Percentiles rank a stretch among this genome's conserved stretches.
Conservation (phyloP, 2,113 vertebrate species). For the Psophia crepitans region DNA sequence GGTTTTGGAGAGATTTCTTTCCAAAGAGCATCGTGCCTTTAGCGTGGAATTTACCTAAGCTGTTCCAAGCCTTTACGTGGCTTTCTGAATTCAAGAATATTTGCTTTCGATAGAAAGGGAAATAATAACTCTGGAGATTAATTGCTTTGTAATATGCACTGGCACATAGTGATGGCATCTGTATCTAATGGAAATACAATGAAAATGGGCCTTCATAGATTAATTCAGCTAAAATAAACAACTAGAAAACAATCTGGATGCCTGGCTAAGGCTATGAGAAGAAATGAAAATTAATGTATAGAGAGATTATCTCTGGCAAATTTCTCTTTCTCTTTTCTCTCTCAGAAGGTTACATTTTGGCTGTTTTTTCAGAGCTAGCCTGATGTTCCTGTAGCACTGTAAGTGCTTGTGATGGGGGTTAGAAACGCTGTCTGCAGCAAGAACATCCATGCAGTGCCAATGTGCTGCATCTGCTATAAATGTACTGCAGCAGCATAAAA, state of each 20-base stretch:
- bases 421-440: neutral
- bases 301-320: neutral
- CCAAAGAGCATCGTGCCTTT: neutral
- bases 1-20: neutral
- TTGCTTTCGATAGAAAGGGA: neutral
- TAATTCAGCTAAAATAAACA: slow-evolving; percentile 31
- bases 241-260: neutral
- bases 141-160: slow-evolving; percentile 19
- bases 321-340: neutral
- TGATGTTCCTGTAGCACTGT: neutral
- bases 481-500: neutral
- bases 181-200: slow-evolving; percentile 3
- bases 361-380: neutral
- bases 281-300: slow-evolving; percentile 10
- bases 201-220: neutral
- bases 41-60: neutral
- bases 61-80: neutral
- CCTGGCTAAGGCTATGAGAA: neutral
- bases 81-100: neutral
- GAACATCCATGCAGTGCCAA: neutral
- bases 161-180: neutral
- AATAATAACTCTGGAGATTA: slow-evolving; percentile 27
- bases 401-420: neutral
- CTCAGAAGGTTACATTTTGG: neutral
- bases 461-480: neutral